phyloP scores from a whole-genome alignment of 2,113 vertebrate genomes.

The Xenopus borealis region DNA sequence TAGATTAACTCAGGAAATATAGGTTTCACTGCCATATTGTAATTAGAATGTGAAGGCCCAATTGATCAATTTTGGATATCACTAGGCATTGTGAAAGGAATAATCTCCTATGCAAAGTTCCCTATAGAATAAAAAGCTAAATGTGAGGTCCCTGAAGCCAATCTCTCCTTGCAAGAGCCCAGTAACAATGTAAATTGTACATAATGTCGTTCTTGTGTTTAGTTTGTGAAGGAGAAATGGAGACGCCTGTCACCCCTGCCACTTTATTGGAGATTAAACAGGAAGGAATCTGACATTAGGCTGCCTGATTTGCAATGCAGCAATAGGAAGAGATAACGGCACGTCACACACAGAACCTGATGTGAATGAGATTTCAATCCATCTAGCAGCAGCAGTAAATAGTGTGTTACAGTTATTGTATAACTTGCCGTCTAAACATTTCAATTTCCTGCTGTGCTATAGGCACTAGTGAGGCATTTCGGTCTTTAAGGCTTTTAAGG shows the following conservation, averaged over 20 bases:
- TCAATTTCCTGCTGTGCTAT: background rate
- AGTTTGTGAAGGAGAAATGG: background rate
- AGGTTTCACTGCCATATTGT: no score
- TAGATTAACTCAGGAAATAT: no score
- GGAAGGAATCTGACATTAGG: no score
- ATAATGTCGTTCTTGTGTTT: background rate
- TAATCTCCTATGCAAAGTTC: no score
- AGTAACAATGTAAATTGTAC: no score
- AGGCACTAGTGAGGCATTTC: no score
- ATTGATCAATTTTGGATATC: no score
- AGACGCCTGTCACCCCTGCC: conserved; percentile 16
- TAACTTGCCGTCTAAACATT: background rate
- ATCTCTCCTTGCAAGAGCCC: no score
- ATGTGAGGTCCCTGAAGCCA: background rate
- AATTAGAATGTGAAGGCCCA: no score
- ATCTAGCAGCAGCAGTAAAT: conserved; percentile 5
- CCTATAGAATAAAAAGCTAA: no score
- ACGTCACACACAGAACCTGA: conserved; percentile 32
- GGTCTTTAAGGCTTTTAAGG: no score
- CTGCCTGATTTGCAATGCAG: conserved; percentile 9
- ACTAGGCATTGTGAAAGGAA: no score
- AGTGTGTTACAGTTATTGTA: conserved; percentile 6
- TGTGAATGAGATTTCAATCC: conserved; percentile 13
- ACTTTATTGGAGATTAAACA: background rate
- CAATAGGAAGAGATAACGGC: conserved; percentile 14